phyloP scores from a whole-genome alignment of 1,140 invertebrate species.

The Eueides isabella region DNA sequence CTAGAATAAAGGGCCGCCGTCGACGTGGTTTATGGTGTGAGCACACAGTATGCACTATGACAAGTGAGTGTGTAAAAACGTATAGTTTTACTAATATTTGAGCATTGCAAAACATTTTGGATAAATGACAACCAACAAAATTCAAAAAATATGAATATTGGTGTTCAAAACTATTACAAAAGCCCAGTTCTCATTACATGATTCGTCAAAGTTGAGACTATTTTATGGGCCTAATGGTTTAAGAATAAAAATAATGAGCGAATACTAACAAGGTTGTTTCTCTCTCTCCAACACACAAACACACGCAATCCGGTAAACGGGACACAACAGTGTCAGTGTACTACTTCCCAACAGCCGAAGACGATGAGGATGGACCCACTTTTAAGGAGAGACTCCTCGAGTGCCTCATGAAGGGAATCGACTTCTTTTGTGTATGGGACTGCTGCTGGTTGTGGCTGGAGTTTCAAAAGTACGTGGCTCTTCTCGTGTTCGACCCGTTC shows the following conservation, averaged over 20 bases:
- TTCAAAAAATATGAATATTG: constrained; percentile 81
- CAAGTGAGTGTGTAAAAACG: constrained; percentile 24
- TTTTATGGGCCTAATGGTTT: constrained; percentile 50
- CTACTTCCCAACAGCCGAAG: constrained; percentile 94
- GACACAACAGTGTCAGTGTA: constrained; percentile 92
- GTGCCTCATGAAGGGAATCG: constrained; percentile 89
- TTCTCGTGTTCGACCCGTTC: constrained; percentile 98
- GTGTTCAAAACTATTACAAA: constrained; percentile 42
- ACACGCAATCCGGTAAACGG: constrained; percentile 74
- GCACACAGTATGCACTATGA: constrained; percentile 44
- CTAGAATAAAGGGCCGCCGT: constrained; percentile 25
- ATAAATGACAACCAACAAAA: constrained; percentile 77
- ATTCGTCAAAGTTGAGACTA: constrained; percentile 17
- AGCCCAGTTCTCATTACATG: constrained; percentile 16
- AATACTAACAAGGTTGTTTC: constrained; percentile 80
- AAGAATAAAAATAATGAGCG: constrained; percentile 74
- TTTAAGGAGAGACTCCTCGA: constrained; percentile 92
- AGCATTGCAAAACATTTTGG: constrained; percentile 23
- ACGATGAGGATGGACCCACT: constrained; percentile 94
- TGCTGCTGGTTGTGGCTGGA: constrained; percentile 96
- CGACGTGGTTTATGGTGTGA: constrained; percentile 39
- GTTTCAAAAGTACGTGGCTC: constrained; percentile 94
- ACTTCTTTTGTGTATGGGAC: constrained; percentile 98
- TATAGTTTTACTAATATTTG: not conserved
- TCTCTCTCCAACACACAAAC: constrained; percentile 72